Evolutionary conservation across 2,888 invertebrate species (phyloP).

Genomic region (Masnerella sp.): DNA sequence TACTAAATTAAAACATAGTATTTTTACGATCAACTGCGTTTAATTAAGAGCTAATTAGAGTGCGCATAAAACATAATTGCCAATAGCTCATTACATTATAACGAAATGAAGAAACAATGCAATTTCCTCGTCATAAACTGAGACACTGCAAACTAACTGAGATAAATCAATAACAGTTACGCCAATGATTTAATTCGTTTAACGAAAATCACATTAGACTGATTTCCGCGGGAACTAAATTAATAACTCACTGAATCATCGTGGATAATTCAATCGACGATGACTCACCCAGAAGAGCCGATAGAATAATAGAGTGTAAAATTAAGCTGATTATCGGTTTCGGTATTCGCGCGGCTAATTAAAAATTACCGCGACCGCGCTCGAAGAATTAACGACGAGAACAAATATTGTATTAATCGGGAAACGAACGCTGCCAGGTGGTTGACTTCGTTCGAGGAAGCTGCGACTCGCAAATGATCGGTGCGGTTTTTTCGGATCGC

Average conservation of each 20-base stretch:
- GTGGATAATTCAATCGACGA: conserved; percentile 14
- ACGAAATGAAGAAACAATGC: conserved; percentile 25
- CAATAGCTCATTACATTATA: neutral
- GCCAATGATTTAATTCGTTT: conserved; percentile 33
- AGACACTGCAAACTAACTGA: conserved; percentile 16
- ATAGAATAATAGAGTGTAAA: neutral
- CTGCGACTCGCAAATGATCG: conserved; percentile 32
- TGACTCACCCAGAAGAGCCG: neutral
- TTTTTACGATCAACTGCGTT: neutral
- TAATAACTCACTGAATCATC: conserved; percentile 42
- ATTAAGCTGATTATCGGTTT: neutral
- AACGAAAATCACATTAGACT: conserved; percentile 25
- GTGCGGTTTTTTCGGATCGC: conserved; percentile 41
- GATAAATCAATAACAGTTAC: conserved; percentile 44
- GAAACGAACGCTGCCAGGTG: conserved; percentile 26
- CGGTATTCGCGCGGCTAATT: neutral
- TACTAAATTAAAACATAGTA: no score
- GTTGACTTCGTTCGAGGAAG: conserved; percentile 33
- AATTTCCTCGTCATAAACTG: conserved; percentile 4
- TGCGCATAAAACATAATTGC: neutral
- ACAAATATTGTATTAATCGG: conserved; percentile 4
- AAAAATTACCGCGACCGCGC: conserved; percentile 3
- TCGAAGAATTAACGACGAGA: no score
- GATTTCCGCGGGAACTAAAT: conserved; percentile 33
- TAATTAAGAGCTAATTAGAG: neutral